phyloP scores from a whole-genome alignment of 35 echinoderm and acorn worm genomes.

The Patiria miniata region DNA sequence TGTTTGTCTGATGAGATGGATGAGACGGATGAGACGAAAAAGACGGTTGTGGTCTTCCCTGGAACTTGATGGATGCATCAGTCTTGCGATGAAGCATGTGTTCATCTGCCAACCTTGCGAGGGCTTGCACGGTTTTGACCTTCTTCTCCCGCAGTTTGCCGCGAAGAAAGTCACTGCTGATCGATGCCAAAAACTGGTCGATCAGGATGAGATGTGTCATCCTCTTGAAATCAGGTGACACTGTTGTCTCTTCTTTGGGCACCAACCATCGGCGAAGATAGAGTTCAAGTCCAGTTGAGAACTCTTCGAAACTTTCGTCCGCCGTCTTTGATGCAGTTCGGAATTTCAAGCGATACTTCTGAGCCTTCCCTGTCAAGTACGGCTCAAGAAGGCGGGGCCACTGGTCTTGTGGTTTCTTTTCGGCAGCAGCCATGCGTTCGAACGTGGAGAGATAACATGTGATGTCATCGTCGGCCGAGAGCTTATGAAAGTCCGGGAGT shows the following conservation, averaged over 20 bases:
- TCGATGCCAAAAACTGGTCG: conserved; percentile 22
- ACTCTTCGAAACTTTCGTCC: conserved; percentile 44
- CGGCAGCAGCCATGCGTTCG: conserved; percentile 36
- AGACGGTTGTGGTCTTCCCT: too few species aligned
- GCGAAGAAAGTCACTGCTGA: conserved; percentile 1
- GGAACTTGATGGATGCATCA: too few species aligned
- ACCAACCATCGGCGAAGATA: conserved; percentile 23
- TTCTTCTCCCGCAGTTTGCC: conserved; percentile 15
- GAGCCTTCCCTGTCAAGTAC: conserved; percentile 50
- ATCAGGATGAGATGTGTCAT: conserved; percentile 11
- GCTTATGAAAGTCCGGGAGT: conserved; percentile 25
- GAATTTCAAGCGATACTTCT: conserved; percentile 52
- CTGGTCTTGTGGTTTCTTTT: not conserved
- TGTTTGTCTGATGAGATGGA: not conserved
- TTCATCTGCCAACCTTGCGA: conserved; percentile 35
- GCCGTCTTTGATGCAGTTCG: conserved; percentile 21
- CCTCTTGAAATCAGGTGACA: conserved; percentile 3
- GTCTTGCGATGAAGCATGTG: not conserved
- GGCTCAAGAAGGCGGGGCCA: conserved; percentile 38
- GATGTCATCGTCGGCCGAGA: conserved; percentile 26
- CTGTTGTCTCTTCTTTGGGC: not conserved
- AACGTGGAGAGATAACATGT: conserved; percentile 36
- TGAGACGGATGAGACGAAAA: not conserved
- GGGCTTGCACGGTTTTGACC: not conserved
- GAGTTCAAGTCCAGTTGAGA: conserved; percentile 15